Evolutionary conservation across 2,113 vertebrate species (phyloP).

Genomic region (Ctenomys sociabilis): DNA sequence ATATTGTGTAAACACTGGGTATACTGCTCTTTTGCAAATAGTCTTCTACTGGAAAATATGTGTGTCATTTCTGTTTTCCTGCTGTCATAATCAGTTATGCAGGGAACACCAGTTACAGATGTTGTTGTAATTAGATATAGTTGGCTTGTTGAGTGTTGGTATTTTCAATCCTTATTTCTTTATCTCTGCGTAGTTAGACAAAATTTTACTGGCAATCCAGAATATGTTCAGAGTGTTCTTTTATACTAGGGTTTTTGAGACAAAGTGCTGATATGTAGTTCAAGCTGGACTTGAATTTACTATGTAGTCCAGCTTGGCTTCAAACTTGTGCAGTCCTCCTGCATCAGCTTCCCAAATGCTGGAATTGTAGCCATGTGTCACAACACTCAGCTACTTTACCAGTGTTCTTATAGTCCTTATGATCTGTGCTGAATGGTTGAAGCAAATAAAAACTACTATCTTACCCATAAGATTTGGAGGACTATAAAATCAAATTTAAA

Average conservation of each 20-base stretch:
- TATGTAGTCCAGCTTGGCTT: neutral
- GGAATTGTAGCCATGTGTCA: neutral
- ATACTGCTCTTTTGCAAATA: neutral
- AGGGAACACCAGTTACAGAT: neutral
- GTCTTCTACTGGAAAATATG: neutral
- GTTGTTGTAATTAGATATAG: neutral
- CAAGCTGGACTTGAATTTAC: neutral
- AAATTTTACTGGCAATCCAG: constrained; percentile 32
- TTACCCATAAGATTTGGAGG: neutral
- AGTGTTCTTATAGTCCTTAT: neutral
- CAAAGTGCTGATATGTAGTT: neutral
- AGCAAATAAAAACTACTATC: neutral
- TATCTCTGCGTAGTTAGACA: constrained; percentile 27
- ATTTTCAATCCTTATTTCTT: constrained; percentile 26
- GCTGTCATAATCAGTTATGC: constrained; percentile 2
- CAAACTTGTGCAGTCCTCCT: neutral
- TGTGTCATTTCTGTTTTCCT: neutral
- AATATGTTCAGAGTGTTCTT: neutral
- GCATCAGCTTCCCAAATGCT: neutral
- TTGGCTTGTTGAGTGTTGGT: neutral
- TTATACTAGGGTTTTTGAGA: neutral
- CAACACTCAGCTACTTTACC: neutral
- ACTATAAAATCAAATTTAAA: constrained; percentile 33
- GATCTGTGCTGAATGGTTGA: constrained; percentile 42
- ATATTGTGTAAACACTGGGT: neutral